Conservation (phyloP, 2,888 invertebrate species). For the Pseudococcus viburni region DNA sequence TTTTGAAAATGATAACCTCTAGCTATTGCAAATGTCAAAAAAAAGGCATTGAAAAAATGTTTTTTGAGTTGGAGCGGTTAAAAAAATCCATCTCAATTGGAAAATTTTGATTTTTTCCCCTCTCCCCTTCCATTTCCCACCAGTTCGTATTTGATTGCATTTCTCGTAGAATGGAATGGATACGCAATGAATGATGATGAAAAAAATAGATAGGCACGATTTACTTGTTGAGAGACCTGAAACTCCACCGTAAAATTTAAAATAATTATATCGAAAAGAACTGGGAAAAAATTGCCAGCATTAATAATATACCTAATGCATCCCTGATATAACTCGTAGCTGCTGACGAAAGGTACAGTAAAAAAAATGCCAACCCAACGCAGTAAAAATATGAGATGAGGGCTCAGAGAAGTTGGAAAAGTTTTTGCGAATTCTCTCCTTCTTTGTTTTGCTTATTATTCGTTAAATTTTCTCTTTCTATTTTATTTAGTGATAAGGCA, state of each 20-base stretch:
- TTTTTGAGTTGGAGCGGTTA: too few species aligned
- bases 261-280: background rate
- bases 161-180: too few species aligned
- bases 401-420: slow-evolving; percentile 38
- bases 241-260: background rate
- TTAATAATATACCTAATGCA: slow-evolving; percentile 44
- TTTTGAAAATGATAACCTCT: too few species aligned
- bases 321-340: background rate
- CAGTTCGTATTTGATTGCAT: too few species aligned
- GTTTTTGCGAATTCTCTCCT: slow-evolving; percentile 45
- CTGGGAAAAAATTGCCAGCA: background rate
- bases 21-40: too few species aligned
- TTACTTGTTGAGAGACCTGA: too few species aligned
- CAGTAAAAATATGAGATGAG: slow-evolving; percentile 9
- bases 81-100: too few species aligned
- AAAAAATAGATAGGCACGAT: too few species aligned
- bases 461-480: slow-evolving; percentile 61
- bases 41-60: too few species aligned
- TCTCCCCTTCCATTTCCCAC: too few species aligned
- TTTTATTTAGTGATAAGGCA: slow-evolving; percentile 65
- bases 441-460: slow-evolving; percentile 55
- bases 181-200: too few species aligned
- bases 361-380: slow-evolving; percentile 27
- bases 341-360: background rate
- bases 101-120: too few species aligned